A percentile compares a stretch with the other conserved stretches of the same genome.
These are phyloP conservation scores for Cyprinus carpio DNA, from an alignment of 2,113 vertebrate species.

Conservation along the genomic window DNA sequence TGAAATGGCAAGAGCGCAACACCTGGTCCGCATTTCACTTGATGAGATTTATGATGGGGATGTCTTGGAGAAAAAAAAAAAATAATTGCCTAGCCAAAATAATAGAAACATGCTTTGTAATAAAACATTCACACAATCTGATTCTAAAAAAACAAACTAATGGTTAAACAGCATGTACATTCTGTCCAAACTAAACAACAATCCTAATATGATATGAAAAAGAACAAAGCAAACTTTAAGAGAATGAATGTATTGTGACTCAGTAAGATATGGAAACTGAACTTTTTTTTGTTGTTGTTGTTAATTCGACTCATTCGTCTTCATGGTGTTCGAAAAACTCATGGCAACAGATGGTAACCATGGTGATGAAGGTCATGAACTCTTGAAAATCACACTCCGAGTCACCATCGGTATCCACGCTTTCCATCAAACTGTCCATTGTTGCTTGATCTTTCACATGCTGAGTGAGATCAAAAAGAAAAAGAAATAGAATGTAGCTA, in stretches of 20 bases:
- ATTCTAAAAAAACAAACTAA: neutral
- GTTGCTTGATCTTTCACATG: conserved; percentile 85
- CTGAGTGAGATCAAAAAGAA: conserved; percentile 58
- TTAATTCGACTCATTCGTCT: conserved; percentile 62
- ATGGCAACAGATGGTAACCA: conserved; percentile 84
- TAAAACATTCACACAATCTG: neutral
- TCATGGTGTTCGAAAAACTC: conserved; percentile 82
- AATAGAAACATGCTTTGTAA: conserved; percentile 12
- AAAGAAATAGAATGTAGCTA: neutral
- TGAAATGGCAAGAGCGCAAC: conserved; percentile 4
- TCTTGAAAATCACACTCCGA: conserved; percentile 87
- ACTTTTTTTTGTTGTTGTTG: neutral
- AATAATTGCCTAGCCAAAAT: conserved; percentile 3
- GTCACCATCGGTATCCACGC: conserved; percentile 80
- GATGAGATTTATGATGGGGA: conserved; percentile 12
- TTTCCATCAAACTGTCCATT: conserved; percentile 86
- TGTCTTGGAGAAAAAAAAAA: neutral
- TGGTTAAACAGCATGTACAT: neutral
- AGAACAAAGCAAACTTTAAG: neutral
- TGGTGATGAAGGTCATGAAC: conserved; percentile 83
- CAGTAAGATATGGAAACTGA: conserved; percentile 17
- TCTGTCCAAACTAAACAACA: neutral
- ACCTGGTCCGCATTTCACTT: neutral
- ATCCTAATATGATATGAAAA: neutral
- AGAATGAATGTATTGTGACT: conserved; percentile 1